These are phyloP conservation scores for Mustelus asterias DNA, from an alignment of 2,113 vertebrate genomes.

Conservation along the genomic window DNA sequence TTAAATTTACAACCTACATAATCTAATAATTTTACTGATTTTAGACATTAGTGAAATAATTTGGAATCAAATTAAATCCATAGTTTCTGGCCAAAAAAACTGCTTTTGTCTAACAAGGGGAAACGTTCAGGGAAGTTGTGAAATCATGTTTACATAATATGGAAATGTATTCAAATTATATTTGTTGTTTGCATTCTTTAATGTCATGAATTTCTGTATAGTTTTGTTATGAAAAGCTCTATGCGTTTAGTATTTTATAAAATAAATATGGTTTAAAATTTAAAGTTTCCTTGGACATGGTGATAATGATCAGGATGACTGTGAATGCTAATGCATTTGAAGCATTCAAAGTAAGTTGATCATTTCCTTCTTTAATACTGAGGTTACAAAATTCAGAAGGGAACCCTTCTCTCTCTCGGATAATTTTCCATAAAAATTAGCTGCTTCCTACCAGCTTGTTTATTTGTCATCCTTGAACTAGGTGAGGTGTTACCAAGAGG, in stretches of 20 bases:
- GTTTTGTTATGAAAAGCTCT: not conserved
- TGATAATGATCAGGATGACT: not conserved
- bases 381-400: not conserved
- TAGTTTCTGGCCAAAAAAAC: not conserved
- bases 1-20: not conserved
- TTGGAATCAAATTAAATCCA: not conserved
- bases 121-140: not conserved
- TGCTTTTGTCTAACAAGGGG: not conserved
- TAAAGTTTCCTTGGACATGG: not conserved
- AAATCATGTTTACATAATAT: not conserved
- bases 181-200: not conserved
- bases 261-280: not conserved
- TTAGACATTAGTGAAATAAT: not conserved
- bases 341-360: not conserved
- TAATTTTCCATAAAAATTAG: not conserved
- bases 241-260: not conserved
- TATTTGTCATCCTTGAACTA: not conserved
- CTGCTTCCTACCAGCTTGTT: not conserved
- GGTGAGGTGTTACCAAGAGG: not conserved
- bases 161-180: not conserved
- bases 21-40: not conserved
- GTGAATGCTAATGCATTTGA: not conserved
- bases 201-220: not conserved
- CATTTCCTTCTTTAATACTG: not conserved
- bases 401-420: not conserved